Conservation (phyloP, 2,113 vertebrate genomes). For the Rhea americana region DNA sequence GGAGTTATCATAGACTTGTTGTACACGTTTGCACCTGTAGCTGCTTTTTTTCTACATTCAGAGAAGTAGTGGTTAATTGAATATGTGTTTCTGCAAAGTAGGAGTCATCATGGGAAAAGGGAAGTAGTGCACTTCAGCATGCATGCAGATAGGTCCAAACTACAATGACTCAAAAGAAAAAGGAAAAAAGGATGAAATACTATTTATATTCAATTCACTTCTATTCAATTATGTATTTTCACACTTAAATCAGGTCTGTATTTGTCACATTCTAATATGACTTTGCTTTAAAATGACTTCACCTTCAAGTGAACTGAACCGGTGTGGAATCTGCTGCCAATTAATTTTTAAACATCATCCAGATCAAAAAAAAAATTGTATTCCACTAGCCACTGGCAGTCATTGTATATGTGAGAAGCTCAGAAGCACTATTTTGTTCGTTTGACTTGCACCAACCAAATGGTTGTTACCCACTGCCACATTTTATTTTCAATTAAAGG, state of each 20-base stretch:
- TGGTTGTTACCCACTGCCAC: neutral
- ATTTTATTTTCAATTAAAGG: neutral
- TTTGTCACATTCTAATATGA: neutral
- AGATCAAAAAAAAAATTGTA: neutral
- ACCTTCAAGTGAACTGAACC: neutral
- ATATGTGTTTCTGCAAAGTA: neutral
- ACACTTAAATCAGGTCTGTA: neutral
- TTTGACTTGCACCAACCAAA: neutral
- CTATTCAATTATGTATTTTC: neutral
- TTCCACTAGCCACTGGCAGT: neutral
- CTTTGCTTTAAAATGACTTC: neutral
- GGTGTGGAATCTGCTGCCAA: neutral
- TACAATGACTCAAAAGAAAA: neutral
- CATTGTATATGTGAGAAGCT: neutral
- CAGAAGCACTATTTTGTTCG: neutral
- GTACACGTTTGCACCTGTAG: neutral
- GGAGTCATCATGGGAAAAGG: neutral
- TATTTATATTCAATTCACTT: neutral
- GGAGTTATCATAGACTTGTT: neutral
- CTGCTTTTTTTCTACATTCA: neutral
- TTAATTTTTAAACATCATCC: neutral
- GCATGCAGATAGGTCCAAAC: neutral
- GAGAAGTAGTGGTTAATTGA: neutral
- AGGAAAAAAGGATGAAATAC: rapidly evolving
- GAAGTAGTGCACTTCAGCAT: neutral